Percentiles rank a stretch among this genome's conserved stretches.
phyloP scores from a whole-genome alignment of 2,888 invertebrate species.

The Ormyrus thymus region DNA sequence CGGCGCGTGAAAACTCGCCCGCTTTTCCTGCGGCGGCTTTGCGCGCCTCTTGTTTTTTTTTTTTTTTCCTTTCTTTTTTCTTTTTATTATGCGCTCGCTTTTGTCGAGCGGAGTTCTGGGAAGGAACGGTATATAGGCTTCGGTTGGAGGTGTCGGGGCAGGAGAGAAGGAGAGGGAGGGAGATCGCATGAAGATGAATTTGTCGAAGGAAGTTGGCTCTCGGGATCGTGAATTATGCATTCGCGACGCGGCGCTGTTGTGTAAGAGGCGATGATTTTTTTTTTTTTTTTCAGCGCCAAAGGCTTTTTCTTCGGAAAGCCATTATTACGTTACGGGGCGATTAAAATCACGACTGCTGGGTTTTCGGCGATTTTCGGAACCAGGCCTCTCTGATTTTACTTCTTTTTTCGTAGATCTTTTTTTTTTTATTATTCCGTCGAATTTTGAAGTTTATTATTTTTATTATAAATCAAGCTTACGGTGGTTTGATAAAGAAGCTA shows the following conservation, averaged over 20 bases:
- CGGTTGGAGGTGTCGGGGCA: not conserved
- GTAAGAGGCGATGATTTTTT: not conserved
- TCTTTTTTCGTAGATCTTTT: too few species aligned
- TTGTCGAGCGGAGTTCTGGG: not conserved
- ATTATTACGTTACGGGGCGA: too few species aligned
- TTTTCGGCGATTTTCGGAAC: too few species aligned
- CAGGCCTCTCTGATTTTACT: too few species aligned
- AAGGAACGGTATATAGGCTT: conserved; percentile 8
- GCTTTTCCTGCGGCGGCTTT: conserved; percentile 11
- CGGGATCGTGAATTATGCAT: conserved; percentile 2
- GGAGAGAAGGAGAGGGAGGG: not conserved
- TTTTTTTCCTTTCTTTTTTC: not conserved
- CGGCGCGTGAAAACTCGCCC: conserved; percentile 18
- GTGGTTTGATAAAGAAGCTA: too few species aligned
- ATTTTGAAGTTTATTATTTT: too few species aligned
- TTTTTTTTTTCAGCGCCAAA: not conserved
- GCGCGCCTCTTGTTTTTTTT: too few species aligned
- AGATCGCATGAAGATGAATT: not conserved
- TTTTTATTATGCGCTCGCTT: not conserved
- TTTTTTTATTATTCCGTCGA: too few species aligned
- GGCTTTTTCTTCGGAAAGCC: too few species aligned
- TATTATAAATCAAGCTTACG: too few species aligned
- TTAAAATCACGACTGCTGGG: too few species aligned
- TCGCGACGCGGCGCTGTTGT: not conserved
- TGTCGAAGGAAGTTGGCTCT: not conserved